A percentile compares a stretch with the other conserved stretches of the same genome.
phyloP scores from a whole-genome alignment of 2,113 vertebrate genomes.

The Petroica traversi region DNA sequence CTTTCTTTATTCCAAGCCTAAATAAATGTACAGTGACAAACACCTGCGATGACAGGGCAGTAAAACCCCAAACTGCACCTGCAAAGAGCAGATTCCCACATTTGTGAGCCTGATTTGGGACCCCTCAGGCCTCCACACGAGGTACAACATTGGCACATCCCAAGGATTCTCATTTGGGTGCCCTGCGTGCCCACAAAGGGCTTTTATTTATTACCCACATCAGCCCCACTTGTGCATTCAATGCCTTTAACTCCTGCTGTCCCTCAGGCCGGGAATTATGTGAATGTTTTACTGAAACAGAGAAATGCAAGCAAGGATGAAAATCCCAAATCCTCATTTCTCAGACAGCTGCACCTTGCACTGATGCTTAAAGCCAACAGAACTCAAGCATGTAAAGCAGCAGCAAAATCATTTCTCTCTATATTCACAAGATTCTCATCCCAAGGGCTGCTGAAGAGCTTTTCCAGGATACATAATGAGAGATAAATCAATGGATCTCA shows the following conservation, averaged over 20 bases:
- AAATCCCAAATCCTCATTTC: neutral
- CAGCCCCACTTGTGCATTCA: neutral
- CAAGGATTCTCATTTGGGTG: neutral
- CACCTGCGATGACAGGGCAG: neutral
- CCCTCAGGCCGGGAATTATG: neutral
- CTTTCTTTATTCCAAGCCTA: neutral
- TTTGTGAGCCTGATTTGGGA: neutral
- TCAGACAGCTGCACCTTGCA: neutral
- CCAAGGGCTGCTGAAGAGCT: neutral
- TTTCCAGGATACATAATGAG: neutral
- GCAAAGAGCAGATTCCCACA: neutral
- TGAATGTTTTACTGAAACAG: neutral
- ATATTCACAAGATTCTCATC: neutral
- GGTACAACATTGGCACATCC: fast-evolving
- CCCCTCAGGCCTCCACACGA: neutral
- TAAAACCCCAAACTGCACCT: neutral
- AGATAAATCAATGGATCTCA: neutral
- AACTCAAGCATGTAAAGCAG: neutral
- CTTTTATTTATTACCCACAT: neutral
- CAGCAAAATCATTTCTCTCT: neutral
- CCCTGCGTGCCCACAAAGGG: neutral
- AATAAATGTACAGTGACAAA: neutral
- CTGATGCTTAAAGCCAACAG: neutral
- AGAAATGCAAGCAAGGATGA: neutral
- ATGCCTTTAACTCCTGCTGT: neutral